These are phyloP conservation scores for Agrotis ipsilon DNA, from an alignment of 2,888 invertebrate genomes.

Conservation along the genomic window DNA sequence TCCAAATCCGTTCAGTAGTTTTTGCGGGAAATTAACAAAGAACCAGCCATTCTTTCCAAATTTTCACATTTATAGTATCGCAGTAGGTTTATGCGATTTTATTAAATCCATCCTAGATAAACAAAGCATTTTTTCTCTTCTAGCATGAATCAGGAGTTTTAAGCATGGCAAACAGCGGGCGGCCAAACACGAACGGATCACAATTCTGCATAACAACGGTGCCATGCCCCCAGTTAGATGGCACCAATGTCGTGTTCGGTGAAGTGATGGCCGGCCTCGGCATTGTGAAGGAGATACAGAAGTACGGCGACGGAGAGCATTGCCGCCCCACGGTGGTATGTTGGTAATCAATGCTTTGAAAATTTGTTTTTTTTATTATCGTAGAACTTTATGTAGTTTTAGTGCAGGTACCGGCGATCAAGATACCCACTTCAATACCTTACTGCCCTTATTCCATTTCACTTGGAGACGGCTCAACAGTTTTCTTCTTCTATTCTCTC, in stretches of 20 bases:
- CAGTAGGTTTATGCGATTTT: too few species aligned
- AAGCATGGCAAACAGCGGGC: slow-evolving; percentile 95
- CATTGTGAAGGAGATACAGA: slow-evolving; percentile 93
- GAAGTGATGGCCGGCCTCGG: slow-evolving; percentile 94
- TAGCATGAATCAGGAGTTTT: slow-evolving; percentile 93
- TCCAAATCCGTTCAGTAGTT: too few species aligned
- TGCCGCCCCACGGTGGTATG: slow-evolving; percentile 92
- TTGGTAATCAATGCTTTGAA: slow-evolving; percentile 65
- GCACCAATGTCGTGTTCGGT: slow-evolving; percentile 96
- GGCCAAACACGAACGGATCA: slow-evolving; percentile 96
- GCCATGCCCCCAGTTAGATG: slow-evolving; percentile 94
- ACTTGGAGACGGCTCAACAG: neutral
- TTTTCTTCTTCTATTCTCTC: neutral
- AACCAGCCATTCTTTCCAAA: too few species aligned
- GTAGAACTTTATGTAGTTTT: too few species aligned
- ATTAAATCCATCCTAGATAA: too few species aligned
- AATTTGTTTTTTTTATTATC: slow-evolving; percentile 12
- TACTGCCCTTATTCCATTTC: neutral
- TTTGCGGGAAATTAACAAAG: too few species aligned
- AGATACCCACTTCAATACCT: too few species aligned
- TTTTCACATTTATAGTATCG: too few species aligned
- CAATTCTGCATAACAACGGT: slow-evolving; percentile 98
- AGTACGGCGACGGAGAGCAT: slow-evolving; percentile 88
- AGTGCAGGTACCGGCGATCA: too few species aligned
- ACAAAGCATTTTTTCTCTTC: slow-evolving; percentile 18